Conservation (phyloP, 2,888 invertebrate genomes). For the Macrosiphum euphorbiae region DNA sequence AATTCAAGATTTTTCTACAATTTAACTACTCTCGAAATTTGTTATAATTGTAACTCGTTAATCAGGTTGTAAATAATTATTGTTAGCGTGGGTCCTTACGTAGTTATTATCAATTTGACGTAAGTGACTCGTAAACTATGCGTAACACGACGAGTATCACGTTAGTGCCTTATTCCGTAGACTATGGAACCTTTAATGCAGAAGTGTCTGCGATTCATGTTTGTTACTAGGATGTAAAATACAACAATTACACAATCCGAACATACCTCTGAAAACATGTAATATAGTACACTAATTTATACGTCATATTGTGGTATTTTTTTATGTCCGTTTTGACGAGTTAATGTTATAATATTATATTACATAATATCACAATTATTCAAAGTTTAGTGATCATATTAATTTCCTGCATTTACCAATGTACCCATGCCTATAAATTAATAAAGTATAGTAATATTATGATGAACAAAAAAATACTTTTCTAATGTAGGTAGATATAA, state of each 20-base stretch:
- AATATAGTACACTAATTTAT: not conserved
- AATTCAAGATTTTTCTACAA: not conserved
- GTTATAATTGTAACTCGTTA: not conserved
- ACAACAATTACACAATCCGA: not conserved
- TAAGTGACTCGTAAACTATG: not conserved
- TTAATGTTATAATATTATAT: not conserved
- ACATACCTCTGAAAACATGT: not conserved
- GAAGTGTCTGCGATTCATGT: not conserved
- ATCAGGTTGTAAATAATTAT: not conserved
- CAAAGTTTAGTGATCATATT: not conserved
- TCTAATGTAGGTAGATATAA: not conserved
- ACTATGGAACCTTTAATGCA: not conserved
- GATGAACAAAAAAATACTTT: not conserved
- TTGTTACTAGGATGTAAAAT: not conserved
- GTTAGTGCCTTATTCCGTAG: not conserved
- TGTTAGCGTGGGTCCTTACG: no score
- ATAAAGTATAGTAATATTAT: not conserved
- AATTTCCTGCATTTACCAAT: not conserved
- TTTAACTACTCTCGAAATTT: not conserved
- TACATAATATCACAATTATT: not conserved
- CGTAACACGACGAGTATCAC: not conserved
- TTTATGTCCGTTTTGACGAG: not conserved
- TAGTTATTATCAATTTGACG: not conserved
- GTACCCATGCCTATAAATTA: not conserved
- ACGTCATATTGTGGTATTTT: not conserved